phyloP scores from a whole-genome alignment of 2,888 invertebrate species.

The Eupithecia abbreviata region DNA sequence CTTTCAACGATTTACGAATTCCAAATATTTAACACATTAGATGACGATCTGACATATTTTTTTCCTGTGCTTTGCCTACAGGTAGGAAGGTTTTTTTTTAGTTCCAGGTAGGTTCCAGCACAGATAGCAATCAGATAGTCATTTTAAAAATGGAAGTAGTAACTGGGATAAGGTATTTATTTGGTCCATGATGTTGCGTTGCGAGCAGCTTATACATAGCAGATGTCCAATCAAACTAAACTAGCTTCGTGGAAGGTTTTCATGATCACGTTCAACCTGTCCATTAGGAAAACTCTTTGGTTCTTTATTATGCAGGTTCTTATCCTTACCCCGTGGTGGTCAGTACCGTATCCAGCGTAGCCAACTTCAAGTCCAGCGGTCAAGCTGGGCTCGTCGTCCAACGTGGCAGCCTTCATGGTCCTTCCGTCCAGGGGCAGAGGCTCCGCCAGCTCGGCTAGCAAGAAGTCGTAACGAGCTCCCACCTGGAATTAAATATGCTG shows the following conservation, averaged over 20 bases:
- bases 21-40: no score
- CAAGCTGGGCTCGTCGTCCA: slow-evolving; percentile 55
- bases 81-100: background rate
- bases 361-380: slow-evolving; percentile 57
- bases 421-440: slow-evolving; percentile 67
- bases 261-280: background rate
- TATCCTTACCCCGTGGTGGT: slow-evolving; percentile 62
- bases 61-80: no score
- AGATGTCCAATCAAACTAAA: background rate
- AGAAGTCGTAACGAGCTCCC: slow-evolving; percentile 73
- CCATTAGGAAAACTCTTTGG: background rate
- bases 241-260: background rate
- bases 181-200: background rate
- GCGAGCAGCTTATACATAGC: background rate
- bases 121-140: no score
- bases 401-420: slow-evolving; percentile 61
- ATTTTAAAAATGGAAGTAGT: no score
- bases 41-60: no score
- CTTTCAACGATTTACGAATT: no score
- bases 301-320: background rate
- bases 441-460: slow-evolving; percentile 68
- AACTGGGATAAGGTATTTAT: background rate
- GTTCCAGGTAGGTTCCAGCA: no score
- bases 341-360: slow-evolving; percentile 73
- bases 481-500: slow-evolving; percentile 55